Base-by-base conservation (phyloP, 1,140 invertebrate species). In the Neocloeon triangulifer region DNA sequence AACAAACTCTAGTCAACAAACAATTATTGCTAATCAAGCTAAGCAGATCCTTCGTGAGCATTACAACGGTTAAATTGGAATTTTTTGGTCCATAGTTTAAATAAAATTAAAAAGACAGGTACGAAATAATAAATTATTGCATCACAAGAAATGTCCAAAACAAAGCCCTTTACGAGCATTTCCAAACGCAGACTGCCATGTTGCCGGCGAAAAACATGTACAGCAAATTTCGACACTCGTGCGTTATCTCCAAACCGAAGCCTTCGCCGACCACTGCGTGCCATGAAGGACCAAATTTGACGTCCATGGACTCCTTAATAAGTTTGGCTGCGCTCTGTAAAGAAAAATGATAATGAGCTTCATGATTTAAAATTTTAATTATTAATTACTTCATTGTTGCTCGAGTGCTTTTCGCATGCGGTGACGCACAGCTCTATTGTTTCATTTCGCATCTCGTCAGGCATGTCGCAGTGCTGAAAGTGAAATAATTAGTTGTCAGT, bases 151-250 rank as follows among this genome's bases (percentile, higher is more conserved):
- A n/a, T n/a, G n/a, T n/a, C n/a, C n/a, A n/a, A 23, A 12, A 8
- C 8, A 12, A 23, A 8, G 22, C 8, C 8, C 22, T 16, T 56
- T 51, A 65, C 35, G 63, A 78, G 55, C 80, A 85, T 55, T 89
- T 89, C 85, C 85, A 95, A 30, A 86, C 66, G 45, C 79, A 69
- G 41, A 88, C 73, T 7, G 79, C 85, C 36, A 80, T 55, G 50
- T 85, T 89, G 34, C 86, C 86, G 29, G 73, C 82, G 46, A 88
- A 86, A 54, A 78, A 94, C 68, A 94, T 74, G 47, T 89, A 85
- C 25, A 92, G 58, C 35, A 94, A 62, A 42, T 80, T 79, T 45
- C 79, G 81, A 23, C 74, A 70, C 58, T 92, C 82, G 52, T 88
- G 81, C 1, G 79, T 84, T 32, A 91, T 68, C 51, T 85, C 77